Evolutionary conservation across 2,797 vertebrate species (phyloP).

Genomic region (Notoglanidium macrostoma): DNA sequence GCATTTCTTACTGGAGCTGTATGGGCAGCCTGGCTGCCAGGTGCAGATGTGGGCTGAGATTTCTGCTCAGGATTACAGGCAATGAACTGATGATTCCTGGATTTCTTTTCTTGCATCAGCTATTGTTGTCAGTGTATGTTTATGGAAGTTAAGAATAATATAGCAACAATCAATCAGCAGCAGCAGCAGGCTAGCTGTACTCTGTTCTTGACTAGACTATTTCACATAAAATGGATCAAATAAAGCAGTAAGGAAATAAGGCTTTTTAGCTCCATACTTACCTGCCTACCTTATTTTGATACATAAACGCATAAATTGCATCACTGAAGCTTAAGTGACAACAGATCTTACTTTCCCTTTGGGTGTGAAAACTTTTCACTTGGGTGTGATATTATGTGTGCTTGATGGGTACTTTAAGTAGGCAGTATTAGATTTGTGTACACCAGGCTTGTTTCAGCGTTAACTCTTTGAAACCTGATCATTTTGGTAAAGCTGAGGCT

Average conservation of each 20-base stretch:
- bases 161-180: not conserved
- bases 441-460: constrained; percentile 2
- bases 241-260: not conserved
- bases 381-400: constrained; percentile 30
- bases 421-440: not conserved
- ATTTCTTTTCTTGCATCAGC: constrained; percentile 7
- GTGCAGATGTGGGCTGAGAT: not conserved
- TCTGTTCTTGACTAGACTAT: not conserved
- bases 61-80: constrained; percentile 11
- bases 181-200: not conserved
- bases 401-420: constrained; percentile 26
- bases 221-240: not conserved
- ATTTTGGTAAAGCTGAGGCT: not conserved
- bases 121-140: constrained; percentile 18
- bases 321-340: constrained; percentile 46
- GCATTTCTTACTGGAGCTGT: not conserved
- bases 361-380: constrained; percentile 4
- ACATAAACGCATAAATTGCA: constrained; percentile 43
- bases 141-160: constrained; percentile 10
- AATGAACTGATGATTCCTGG: constrained; percentile 1
- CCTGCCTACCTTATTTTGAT: constrained; percentile 38
- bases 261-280: constrained; percentile 19
- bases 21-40: constrained; percentile 5
- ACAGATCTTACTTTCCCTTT: constrained; percentile 38
- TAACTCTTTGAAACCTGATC: constrained; percentile 22